Conservation (phyloP, 1,140 invertebrate genomes). For the Hetaerina americana region DNA sequence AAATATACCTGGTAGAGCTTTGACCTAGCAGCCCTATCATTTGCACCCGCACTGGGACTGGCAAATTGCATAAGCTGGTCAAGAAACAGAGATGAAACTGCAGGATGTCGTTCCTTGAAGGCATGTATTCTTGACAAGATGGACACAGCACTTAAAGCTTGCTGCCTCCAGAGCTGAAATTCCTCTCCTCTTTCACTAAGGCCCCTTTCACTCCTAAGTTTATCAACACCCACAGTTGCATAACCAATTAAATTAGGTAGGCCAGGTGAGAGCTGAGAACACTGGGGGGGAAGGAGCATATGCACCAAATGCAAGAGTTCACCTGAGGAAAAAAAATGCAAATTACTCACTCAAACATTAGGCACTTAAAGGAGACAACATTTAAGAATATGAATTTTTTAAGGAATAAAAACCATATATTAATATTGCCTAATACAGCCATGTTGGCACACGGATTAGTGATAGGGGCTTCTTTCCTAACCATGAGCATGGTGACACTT, state of each 20-base stretch:
- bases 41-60: background rate
- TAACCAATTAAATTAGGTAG: slow-evolving; percentile 65
- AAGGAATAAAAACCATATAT: too few relatives aligned
- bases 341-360: too few relatives aligned
- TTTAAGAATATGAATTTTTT: too few relatives aligned
- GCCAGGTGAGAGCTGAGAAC: slow-evolving; percentile 65
- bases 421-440: too few relatives aligned
- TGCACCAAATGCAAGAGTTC: slow-evolving; percentile 78
- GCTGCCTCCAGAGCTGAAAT: slow-evolving; percentile 32
- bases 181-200: slow-evolving; percentile 10
- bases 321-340: slow-evolving; percentile 32
- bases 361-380: too few relatives aligned
- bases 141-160: slow-evolving; percentile 66
- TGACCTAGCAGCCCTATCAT: background rate
- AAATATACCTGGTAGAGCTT: background rate
- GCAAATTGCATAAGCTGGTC: slow-evolving; percentile 51
- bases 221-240: slow-evolving; percentile 44
- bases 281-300: slow-evolving; percentile 67
- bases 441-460: too few relatives aligned
- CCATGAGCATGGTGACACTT: too few relatives aligned
- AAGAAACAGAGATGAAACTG: slow-evolving; percentile 67
- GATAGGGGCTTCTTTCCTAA: too few relatives aligned
- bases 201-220: slow-evolving; percentile 6
- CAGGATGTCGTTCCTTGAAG: slow-evolving; percentile 61
- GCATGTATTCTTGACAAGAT: slow-evolving; percentile 61